These are phyloP conservation scores for Syngnathus floridae DNA, from an alignment of 2,113 vertebrate genomes.

Conservation along the genomic window DNA sequence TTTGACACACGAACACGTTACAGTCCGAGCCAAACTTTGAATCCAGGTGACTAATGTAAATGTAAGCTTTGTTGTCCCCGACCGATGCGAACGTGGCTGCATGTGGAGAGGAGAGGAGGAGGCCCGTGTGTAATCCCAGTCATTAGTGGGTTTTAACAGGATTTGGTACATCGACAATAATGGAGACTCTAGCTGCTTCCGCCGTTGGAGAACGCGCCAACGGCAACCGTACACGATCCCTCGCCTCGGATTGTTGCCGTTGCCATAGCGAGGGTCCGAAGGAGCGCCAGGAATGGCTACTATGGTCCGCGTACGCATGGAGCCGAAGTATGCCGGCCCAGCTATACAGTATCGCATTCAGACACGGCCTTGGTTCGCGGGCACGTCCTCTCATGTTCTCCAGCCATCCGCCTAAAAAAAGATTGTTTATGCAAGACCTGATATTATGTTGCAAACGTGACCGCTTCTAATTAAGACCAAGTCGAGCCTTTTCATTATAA, in stretches of 20 bases:
- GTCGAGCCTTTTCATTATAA: not conserved
- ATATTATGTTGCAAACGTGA: constrained; percentile 4
- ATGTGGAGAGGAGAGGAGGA: constrained; percentile 43
- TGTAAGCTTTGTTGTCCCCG: constrained; percentile 28
- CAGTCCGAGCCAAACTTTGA: constrained; percentile 14
- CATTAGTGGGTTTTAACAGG: constrained; percentile 72
- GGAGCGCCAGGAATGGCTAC: constrained; percentile 72
- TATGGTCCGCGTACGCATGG: constrained; percentile 64
- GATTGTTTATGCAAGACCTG: not conserved
- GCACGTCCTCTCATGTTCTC: constrained; percentile 9
- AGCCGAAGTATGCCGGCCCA: constrained; percentile 38
- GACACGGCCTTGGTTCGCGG: constrained; percentile 13
- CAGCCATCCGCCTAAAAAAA: constrained; percentile 3
- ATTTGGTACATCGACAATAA: constrained; percentile 66
- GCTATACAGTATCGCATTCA: constrained; percentile 46
- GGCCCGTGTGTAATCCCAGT: constrained; percentile 64
- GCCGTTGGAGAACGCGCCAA: constrained; percentile 47
- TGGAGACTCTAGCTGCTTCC: constrained; percentile 62
- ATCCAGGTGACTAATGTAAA: constrained; percentile 33
- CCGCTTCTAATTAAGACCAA: constrained; percentile 2
- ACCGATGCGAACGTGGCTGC: constrained; percentile 43
- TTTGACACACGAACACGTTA: not conserved
- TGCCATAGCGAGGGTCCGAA: constrained; percentile 66
- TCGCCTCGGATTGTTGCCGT: constrained; percentile 50
- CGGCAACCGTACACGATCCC: constrained; percentile 37